phyloP scores from a whole-genome alignment of 2,888 invertebrate species.

The Eupithecia subumbrata region DNA sequence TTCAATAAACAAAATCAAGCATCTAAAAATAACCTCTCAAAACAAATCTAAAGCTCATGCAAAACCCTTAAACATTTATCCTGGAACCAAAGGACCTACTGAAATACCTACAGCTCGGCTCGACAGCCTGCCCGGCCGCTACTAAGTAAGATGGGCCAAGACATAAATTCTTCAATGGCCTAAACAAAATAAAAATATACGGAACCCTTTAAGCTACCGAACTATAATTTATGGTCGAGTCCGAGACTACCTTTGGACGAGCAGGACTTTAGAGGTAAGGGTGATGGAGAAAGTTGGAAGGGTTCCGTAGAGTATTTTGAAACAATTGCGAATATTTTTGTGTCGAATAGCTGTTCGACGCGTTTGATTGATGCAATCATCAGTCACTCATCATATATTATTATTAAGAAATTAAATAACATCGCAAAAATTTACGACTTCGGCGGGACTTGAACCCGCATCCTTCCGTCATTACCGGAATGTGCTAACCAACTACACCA shows the following conservation, averaged over 20 bases:
- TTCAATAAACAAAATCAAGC: not conserved
- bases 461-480: too few relatives aligned
- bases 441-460: too few relatives aligned
- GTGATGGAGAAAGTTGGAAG: constrained; percentile 5
- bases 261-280: constrained; percentile 59
- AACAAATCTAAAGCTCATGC: not conserved
- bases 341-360: not conserved
- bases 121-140: constrained; percentile 67
- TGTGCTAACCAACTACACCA: too few relatives aligned
- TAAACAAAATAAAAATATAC: constrained; percentile 79
- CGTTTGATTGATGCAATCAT: not conserved
- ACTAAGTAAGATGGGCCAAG: constrained; percentile 77
- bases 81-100: not conserved
- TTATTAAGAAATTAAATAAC: too few relatives aligned
- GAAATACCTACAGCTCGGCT: constrained; percentile 33
- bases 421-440: too few relatives aligned
- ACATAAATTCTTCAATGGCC: constrained; percentile 83
- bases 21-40: not conserved
- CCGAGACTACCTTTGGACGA: constrained; percentile 72
- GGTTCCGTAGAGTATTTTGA: constrained; percentile 31
- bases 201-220: constrained; percentile 83
- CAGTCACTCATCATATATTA: not conserved
- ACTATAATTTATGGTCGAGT: constrained; percentile 82
- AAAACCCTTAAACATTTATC: constrained; percentile 1
- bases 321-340: not conserved